Conservation (phyloP, 2,797 vertebrate genomes). For the Melanotaenia boesemani region DNA sequence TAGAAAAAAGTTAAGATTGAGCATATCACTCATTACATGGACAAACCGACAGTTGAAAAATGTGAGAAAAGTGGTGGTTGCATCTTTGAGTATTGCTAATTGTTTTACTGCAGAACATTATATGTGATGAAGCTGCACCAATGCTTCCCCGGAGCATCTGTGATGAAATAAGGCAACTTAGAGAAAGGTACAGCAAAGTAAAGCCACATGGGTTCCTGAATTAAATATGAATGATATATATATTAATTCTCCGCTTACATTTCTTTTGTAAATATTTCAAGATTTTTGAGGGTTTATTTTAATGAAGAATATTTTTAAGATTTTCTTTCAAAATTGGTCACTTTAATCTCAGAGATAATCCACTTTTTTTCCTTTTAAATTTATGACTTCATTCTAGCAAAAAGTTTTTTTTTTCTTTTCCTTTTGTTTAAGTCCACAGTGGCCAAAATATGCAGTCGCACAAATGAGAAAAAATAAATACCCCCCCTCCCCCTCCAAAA, state of each 20-base stretch:
- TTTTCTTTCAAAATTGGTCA: background rate
- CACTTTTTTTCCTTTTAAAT: background rate
- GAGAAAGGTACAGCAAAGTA: background rate
- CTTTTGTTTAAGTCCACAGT: background rate
- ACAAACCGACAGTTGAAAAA: background rate
- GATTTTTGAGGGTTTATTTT: background rate
- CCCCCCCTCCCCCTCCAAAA: background rate
- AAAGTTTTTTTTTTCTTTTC: background rate
- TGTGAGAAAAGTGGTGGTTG: background rate
- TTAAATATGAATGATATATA: background rate
- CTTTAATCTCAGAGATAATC: background rate
- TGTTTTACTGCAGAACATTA: background rate
- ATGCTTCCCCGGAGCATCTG: background rate
- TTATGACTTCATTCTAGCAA: background rate
- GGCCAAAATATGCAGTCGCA: background rate
- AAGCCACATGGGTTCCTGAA: background rate
- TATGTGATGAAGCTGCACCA: background rate
- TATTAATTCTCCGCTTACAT: background rate
- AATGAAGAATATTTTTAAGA: background rate
- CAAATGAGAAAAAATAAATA: conserved; percentile 44
- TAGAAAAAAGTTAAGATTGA: background rate
- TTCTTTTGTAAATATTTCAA: background rate
- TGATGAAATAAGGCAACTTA: background rate
- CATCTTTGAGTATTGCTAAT: background rate
- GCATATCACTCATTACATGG: background rate